phyloP scores from a whole-genome alignment of 2,113 vertebrate species.

The Spea multiplicata region DNA sequence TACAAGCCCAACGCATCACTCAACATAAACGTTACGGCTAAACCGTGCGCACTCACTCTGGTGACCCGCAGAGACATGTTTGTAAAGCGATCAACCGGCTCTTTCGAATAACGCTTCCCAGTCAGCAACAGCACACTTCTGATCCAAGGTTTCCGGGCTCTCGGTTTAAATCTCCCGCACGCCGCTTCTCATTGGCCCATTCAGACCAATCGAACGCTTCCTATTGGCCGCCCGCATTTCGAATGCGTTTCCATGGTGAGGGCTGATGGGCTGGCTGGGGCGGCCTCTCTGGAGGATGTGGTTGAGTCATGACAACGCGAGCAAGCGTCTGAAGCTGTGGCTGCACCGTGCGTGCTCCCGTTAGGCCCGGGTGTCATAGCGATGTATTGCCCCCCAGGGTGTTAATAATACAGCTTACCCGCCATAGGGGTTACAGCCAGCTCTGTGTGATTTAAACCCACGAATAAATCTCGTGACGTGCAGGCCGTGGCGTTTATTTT shows the following conservation, averaged over 20 bases:
- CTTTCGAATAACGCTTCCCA: neutral
- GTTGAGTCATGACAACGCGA: constrained; percentile 1
- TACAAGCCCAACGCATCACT: too few relatives aligned
- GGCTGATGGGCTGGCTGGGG: neutral
- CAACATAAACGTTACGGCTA: too few relatives aligned
- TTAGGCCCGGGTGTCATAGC: too few relatives aligned
- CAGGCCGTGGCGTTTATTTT: too few relatives aligned
- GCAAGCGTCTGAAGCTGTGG: neutral
- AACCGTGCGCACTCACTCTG: constrained; percentile 11
- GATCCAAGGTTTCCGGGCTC: neutral
- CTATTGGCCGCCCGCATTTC: neutral
- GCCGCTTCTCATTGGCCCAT: constrained; percentile 15
- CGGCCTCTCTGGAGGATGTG: neutral
- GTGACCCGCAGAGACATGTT: constrained; percentile 22
- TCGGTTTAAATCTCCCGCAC: constrained; percentile 39
- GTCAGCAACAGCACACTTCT: neutral
- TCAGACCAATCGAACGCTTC: neutral
- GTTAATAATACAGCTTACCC: too few relatives aligned
- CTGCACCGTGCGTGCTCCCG: too few relatives aligned
- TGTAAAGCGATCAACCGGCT: neutral
- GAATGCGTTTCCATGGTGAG: constrained; percentile 27
- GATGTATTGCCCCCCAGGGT: too few relatives aligned
- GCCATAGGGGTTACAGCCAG: too few relatives aligned
- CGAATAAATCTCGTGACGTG: too few relatives aligned
- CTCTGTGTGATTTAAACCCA: too few relatives aligned